Base-by-base conservation (phyloP, 2,113 vertebrate genomes). In the Tychaedon coryphoeus region DNA sequence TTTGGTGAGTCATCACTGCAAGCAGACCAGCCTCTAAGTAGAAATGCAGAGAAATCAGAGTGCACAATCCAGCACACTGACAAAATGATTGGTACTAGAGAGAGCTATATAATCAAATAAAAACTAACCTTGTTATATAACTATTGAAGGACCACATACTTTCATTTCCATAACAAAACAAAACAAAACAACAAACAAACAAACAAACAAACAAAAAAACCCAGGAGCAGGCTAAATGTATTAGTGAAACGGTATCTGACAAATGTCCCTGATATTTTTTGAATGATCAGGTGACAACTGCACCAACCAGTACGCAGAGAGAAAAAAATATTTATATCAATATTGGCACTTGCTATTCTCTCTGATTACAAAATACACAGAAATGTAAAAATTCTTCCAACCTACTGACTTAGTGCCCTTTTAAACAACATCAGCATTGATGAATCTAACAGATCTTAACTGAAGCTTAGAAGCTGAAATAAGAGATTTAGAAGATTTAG, bases 1-100 rank as follows among this genome's bases (percentile, higher is more conserved):
- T 80, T 84, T 91, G 67, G 40, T 91, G 88, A 94, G 38, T 96
- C 85, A 93, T 31, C 64, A 40, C n/a, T 67, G 34, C 47, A 92
- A 94, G 81, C 36, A 76, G 29, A 81, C 2, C 34, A 73, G 22
- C 25, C 9, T 81, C 65, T 48, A 50, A 88, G 36, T 65, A 42
- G 64, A 93, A 88, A 87, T 19, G 36, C 71, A 56, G 50, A 73
- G 60, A 92, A 92, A 91, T 85, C 71, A 85, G 71, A 10, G 14
- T 10, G 26, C 38, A 56, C 47, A 69, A 66, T 60, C 58, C 62
- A 88, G 16, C 42, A 31, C 3, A 29, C 15, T 83, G 53, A 78
- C 96, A 75, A 94, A 50, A 56, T 24, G 3, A 17, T 80, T 78
- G 47, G 18, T 82, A 62, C 54, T 75, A 78, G 47, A 95, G 31